phyloP scores from a whole-genome alignment of 2,113 vertebrate species.

The Hippocampus comes region DNA sequence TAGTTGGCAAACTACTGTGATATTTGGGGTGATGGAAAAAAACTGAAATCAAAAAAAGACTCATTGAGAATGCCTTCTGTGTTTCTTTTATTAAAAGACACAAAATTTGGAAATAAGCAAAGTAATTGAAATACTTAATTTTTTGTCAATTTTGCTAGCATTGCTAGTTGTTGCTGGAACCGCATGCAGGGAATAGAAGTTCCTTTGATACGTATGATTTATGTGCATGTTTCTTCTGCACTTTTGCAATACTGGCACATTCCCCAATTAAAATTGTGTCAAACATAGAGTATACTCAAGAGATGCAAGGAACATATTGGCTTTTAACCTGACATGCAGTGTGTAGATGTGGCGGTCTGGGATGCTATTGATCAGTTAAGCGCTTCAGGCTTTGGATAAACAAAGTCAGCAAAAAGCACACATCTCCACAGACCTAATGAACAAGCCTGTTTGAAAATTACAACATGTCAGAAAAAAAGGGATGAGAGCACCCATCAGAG shows the following conservation, averaged over 20 bases:
- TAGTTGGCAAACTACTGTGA: neutral
- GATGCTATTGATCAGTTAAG: conserved; percentile 56
- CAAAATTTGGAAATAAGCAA: neutral
- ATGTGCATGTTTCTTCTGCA: neutral
- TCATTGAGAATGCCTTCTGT: neutral
- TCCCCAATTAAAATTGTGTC: conserved; percentile 25
- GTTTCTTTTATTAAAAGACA: neutral
- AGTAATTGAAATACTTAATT: neutral
- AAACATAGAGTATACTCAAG: conserved; percentile 11
- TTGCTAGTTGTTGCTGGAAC: conserved; percentile 3
- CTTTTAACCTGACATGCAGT: conserved; percentile 32
- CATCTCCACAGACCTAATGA: conserved; percentile 57
- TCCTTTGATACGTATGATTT: conserved; percentile 2
- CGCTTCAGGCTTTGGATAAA: conserved; percentile 48
- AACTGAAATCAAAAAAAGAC: neutral
- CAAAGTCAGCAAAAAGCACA: conserved; percentile 63
- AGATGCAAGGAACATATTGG: conserved; percentile 33
- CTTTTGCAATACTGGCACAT: conserved; percentile 8
- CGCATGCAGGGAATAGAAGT: neutral
- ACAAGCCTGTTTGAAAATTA: conserved; percentile 42
- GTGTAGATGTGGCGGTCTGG: conserved; percentile 35
- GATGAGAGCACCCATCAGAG: conserved; percentile 19
- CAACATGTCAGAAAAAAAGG: conserved; percentile 27
- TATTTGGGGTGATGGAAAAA: neutral
- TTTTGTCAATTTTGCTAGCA: neutral